Conservation (phyloP, 2,797 vertebrate genomes). For the Anas flavirostris region DNA sequence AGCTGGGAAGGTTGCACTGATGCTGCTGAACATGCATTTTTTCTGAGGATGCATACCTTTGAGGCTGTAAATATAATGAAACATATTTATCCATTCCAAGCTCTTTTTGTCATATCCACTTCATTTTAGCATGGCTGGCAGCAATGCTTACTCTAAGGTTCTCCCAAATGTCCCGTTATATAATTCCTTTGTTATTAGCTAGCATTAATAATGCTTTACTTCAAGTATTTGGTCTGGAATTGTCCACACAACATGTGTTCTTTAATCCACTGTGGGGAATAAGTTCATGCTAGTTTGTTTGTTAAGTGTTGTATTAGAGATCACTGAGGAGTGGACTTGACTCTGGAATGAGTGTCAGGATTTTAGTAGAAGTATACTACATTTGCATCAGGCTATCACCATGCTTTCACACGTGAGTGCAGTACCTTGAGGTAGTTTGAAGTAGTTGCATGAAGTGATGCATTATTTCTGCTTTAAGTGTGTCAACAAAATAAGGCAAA, state of each 20-base stretch:
- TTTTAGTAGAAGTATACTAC: not conserved
- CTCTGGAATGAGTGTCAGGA: not conserved
- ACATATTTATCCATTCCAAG: not conserved
- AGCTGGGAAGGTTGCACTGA: not conserved
- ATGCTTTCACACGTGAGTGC: not conserved
- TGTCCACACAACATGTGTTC: not conserved
- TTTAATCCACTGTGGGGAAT: not conserved
- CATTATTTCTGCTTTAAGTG: not conserved
- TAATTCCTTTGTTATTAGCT: not conserved
- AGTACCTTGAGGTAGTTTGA: not conserved
- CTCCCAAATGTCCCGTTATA: not conserved
- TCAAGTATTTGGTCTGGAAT: not conserved
- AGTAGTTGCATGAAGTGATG: not conserved
- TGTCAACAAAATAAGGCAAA: not conserved
- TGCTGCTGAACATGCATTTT: not conserved
- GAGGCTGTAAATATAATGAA: not conserved
- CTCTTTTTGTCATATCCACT: not conserved
- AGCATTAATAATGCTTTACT: not conserved
- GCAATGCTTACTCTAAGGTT: not conserved
- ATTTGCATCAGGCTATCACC: accelerated
- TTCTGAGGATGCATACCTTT: not conserved
- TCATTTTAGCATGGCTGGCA: not conserved
- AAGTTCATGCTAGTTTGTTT: not conserved
- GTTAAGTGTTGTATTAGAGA: not conserved
- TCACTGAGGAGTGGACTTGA: not conserved